Percentiles rank a stretch among this genome's conserved stretches.
Conservation (phyloP, 2,797 vertebrate species). For the Staurois parvus region DNA sequence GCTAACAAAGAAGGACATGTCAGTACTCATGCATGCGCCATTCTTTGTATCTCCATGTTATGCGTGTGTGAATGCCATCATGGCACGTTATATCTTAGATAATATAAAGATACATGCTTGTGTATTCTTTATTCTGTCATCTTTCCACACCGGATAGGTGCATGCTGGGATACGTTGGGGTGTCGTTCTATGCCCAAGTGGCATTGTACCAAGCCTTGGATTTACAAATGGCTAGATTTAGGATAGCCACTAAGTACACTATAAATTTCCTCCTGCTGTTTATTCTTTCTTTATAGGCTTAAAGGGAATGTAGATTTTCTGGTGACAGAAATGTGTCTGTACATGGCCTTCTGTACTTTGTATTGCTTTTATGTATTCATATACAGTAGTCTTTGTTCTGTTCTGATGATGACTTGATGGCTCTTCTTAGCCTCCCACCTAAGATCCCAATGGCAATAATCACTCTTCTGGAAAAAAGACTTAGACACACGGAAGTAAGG, state of each 20-base stretch:
- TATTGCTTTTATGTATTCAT: background rate
- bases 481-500: background rate
- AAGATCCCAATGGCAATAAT: background rate
- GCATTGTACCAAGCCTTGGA: background rate
- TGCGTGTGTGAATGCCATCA: background rate
- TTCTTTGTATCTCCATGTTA: background rate
- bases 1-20: too few relatives aligned
- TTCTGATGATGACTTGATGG: background rate
- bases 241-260: background rate
- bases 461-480: too few relatives aligned
- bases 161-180: background rate
- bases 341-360: background rate
- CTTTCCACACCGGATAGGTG: background rate
- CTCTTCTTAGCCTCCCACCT: background rate
- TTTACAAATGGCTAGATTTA: background rate
- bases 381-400: background rate
- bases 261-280: background rate
- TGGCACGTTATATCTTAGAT: background rate
- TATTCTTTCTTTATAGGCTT: too few relatives aligned
- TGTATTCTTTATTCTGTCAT: background rate
- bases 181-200: background rate
- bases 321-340: background rate
- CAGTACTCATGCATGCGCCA: background rate
- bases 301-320: background rate
- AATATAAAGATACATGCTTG: background rate